Conservation (phyloP, 2,888 invertebrate genomes). For the Lithodes maja region DNA sequence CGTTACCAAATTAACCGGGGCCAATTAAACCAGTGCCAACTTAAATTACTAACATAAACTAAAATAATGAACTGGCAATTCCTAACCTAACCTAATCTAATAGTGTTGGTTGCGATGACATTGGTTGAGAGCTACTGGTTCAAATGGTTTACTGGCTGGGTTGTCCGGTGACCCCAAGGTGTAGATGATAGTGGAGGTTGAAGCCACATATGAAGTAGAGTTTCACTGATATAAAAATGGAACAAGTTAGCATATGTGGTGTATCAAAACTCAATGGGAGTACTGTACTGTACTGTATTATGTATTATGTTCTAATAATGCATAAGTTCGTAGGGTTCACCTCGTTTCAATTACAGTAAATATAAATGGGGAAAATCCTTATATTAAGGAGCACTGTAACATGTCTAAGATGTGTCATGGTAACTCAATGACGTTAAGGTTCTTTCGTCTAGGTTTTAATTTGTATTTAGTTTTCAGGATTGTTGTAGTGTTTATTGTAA, state of each 20-base stretch:
- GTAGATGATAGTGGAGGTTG: slow-evolving; percentile 13
- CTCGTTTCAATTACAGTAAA: neutral
- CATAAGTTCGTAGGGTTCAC: slow-evolving; percentile 25
- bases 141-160: too few relatives aligned
- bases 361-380: slow-evolving; percentile 28
- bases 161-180: neutral
- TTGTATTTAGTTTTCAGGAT: neutral
- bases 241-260: slow-evolving; percentile 9
- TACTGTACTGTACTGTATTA: neutral
- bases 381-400: slow-evolving; percentile 42
- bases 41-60: too few relatives aligned
- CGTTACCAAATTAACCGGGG: too few relatives aligned
- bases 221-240: slow-evolving; percentile 17
- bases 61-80: too few relatives aligned
- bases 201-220: slow-evolving; percentile 17
- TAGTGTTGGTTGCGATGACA: too few relatives aligned
- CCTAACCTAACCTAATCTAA: too few relatives aligned
- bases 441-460: too few relatives aligned
- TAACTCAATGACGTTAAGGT: slow-evolving; percentile 23
- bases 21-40: too few relatives aligned
- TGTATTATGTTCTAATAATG: slow-evolving; percentile 58
- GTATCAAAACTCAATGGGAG: slow-evolving; percentile 8
- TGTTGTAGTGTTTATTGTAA: neutral
- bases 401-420: slow-evolving; percentile 46
- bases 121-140: too few relatives aligned